A percentile compares a stretch with the other conserved stretches of the same genome.
Evolutionary conservation across 2,113 vertebrate species (phyloP).

Genomic region (Spea multiplicata): DNA sequence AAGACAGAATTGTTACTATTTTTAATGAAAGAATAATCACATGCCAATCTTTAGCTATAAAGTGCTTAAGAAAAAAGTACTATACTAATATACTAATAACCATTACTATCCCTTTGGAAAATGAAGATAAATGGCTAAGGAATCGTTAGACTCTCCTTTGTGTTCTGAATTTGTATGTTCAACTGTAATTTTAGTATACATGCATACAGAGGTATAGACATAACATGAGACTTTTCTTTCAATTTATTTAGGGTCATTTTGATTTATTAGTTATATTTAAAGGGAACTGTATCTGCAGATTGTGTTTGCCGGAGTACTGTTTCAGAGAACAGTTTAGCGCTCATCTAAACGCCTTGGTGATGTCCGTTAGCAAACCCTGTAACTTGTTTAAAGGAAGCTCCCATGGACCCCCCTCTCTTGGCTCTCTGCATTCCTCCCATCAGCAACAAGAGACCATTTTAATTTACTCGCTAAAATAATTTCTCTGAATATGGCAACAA

Average conservation of each 20-base stretch:
- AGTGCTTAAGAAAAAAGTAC: conserved; percentile 11
- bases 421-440: neutral
- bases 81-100: conserved; percentile 25
- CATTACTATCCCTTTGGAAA: conserved; percentile 20
- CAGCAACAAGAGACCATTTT: conserved; percentile 68
- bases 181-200: too few species aligned
- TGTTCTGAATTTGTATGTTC: too few species aligned
- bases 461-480: conserved; percentile 74
- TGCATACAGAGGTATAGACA: too few species aligned
- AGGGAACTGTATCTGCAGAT: too few species aligned
- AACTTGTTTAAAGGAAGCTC: conserved; percentile 61
- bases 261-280: too few species aligned
- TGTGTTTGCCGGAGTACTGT: too few species aligned
- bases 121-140: neutral
- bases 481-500: conserved; percentile 68
- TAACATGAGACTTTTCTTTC: too few species aligned
- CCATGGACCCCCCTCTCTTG: conserved; percentile 7
- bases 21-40: conserved; percentile 16
- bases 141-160: too few species aligned
- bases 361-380: conserved; percentile 58
- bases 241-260: too few species aligned
- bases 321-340: too few species aligned
- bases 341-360: neutral
- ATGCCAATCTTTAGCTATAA: conserved; percentile 16
- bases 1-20: conserved; percentile 15